Base-by-base conservation (phyloP, 2,888 invertebrate genomes). In the Arctia plantaginis region DNA sequence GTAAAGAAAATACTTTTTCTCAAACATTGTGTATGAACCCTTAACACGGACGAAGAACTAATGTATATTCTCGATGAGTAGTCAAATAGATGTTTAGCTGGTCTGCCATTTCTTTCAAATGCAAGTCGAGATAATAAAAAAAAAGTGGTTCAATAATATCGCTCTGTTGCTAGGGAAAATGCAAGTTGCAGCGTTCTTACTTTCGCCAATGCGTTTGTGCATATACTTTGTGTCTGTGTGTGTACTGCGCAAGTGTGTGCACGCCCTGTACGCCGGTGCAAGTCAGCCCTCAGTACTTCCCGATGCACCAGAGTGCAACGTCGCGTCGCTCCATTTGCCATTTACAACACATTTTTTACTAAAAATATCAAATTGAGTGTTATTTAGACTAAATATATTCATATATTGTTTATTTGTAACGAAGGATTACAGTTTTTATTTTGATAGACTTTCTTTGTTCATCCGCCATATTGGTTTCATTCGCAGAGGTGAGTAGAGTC, bases 381-480 rank as follows among this genome's bases (percentile, higher is more conserved):
- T 12, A 27, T 68, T 27, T 47, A 23, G 39, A 41, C 51, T 30
- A 55, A 41, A 55, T 70, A 68, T 65, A 77, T 65, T 41, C 33
- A 59, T 27, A 44, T 51, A 66, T 10, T 23, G 72, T 80, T 77
- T n/a, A 77, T 82, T 81, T 81, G 78, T 73, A 81, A 73, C 73
- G 47, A 81, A 83, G 85, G 82, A 81, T 87, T 77, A 73, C 85
- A 85, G 84, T 85, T 82, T 75, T 75, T 81, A 77, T 76, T 76
- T 66, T 62, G 76, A 66, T 72, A 71, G 66, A 72, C 77, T 80
- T 85, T 83, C 90, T 91, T 91, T 91, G 88, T 90, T 77, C 80
- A 81, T 81, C 82, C 84, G 92, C 92, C 92, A 92, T 92, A 70
- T 92, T 91, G 90, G 87, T 85, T 87, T 76, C 82, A 83, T 71